Base-by-base conservation (phyloP, 2,113 vertebrate species). In the Bubalus kerabau region DNA sequence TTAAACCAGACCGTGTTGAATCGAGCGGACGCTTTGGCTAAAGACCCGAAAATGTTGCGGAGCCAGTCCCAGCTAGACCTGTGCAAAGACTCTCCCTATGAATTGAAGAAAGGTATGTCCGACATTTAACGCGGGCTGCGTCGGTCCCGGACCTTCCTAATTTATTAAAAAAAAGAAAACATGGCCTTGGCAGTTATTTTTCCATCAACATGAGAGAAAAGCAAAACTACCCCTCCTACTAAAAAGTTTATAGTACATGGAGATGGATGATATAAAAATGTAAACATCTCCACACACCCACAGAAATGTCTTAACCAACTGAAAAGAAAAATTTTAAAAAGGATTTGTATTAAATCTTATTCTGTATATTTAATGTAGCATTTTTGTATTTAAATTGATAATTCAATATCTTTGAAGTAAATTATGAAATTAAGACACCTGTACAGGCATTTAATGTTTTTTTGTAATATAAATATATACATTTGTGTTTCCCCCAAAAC, bases 361-460 rank as follows among this genome's bases (percentile, higher is more conserved):
- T 99, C 99, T 99, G 99, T 99, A 99, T 99, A 99, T 99, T 99
- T 99, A 99, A 99, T 99, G 99, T 99, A 99, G 99, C 99, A 99
- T 99, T 99, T 99, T 99, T 99, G 99, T 99, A 99, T 99, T 99
- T 99, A 99, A 99, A 99, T 99, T 99, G 99, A 99, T 99, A 99
- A 99, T 99, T 99, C 99, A 99, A 98, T 99, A 99, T 99, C 99
- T 99, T 99, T 99, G 99, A 99, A 99, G 99, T 99, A 99, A 99
- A 99, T 99, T 99, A 99, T 99, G 99, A 99, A 99, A 99, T 98
- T 99, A 98, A 99, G 98, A 99, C 98, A 99, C 98, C 99, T 99
- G 99, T 99, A 99, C 99, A 99, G 99, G 98, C 99, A 99, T 99
- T 98, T 99, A 99, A 99, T 99, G 99, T 98, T 98, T 97, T 97